Base-by-base conservation (phyloP, 2,888 invertebrate species). In the Chorisops tibialis region DNA sequence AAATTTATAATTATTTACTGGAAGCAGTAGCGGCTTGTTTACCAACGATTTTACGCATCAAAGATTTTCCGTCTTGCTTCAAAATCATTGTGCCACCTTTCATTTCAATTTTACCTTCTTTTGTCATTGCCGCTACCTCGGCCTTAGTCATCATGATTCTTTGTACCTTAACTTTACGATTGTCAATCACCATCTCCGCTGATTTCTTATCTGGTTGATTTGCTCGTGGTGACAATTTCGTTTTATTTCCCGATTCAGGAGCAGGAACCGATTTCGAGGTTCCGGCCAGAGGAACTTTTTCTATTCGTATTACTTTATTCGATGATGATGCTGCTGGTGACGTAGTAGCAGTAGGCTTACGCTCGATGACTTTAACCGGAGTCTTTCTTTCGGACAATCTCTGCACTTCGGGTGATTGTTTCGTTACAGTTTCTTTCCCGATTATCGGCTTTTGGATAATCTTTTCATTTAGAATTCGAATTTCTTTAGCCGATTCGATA, bases 121-220 rank as follows among this genome's bases (percentile, higher is more conserved):
- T 85, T 2, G 84, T 81, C 83, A 87, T 85, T 4, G 81, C 83
- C 66, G 84, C 85, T 18, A 86, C 84, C 71, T 87, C 85, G 1
- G 85, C 83, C 74, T 85, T 86, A 7, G 85, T 84, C 80, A 87
- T 82, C 2, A 85, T 82, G 43, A 86, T 82, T 72, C 85, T 85
- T 73, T 86, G 85, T 9, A 87, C 85, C 69, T 84, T 82, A 0
- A 86, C 83, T 39, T 83, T 78, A 69, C 83, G 85, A 69, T 84
- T 82, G 38, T 84, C 86, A 19, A 85, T 80, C 73, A 82, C 82
- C 81, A 81, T 84, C 71, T 78, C 75, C 2, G 66, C 64, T 14
- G 67, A 47, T 52, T 65, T 67, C 41, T 66, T 66, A 19, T 65
- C 58, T 0, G 37, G 43, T 7, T 24, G 11, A 11, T 24, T 24